Percentiles rank a stretch among this genome's conserved stretches.
Conservation (phyloP, 2,888 invertebrate species). For the Eurytoma californica region DNA sequence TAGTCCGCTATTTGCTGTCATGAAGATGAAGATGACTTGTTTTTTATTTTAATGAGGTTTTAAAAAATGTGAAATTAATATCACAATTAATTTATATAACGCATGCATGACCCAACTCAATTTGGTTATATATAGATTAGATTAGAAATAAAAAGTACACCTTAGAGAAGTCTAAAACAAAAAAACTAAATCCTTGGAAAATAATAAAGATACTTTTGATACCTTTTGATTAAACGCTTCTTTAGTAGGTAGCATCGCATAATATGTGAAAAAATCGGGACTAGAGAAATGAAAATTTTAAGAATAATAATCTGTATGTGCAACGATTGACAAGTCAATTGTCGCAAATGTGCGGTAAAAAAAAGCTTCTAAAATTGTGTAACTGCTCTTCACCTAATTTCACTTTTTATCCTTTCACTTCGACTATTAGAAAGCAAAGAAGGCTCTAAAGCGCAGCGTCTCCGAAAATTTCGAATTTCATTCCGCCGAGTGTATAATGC, state of each 20-base stretch:
- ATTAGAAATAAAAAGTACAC: conserved; percentile 14
- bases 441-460: not conserved
- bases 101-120: conserved; percentile 26
- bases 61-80: no score
- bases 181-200: conserved; percentile 16
- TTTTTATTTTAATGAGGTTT: no score
- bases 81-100: conserved; percentile 10
- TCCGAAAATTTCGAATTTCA: conserved; percentile 5
- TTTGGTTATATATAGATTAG: conserved; percentile 1
- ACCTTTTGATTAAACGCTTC: conserved; percentile 69
- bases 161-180: not conserved
- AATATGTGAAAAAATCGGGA: conserved; percentile 57
- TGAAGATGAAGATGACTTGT: no score
- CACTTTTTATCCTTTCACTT: conserved; percentile 27
- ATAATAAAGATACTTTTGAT: conserved; percentile 64
- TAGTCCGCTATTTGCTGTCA: no score
- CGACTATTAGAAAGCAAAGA: not conserved
- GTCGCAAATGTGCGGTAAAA: conserved; percentile 5
- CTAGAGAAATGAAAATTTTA: conserved; percentile 28
- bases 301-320: not conserved
- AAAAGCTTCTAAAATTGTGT: conserved; percentile 45
- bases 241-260: conserved; percentile 69
- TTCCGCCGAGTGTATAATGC: no score
- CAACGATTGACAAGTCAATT: conserved; percentile 9
- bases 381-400: conserved; percentile 51